Percentiles rank a stretch among this genome's conserved stretches.
Evolutionary conservation across 1,140 invertebrate genomes (phyloP).

Genomic region (Dryas iulia): DNA sequence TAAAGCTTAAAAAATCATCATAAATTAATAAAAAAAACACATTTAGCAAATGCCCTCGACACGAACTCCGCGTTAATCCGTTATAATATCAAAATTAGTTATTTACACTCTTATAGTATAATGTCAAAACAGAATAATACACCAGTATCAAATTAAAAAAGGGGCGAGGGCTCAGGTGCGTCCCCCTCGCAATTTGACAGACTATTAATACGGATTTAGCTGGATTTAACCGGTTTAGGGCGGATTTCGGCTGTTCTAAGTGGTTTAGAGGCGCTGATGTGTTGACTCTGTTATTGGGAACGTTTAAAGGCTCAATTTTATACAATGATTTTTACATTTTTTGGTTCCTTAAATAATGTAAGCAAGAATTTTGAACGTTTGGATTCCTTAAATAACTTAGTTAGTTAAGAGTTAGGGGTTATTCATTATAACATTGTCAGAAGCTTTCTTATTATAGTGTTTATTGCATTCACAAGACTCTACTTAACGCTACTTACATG

Average conservation of each 20-base stretch:
- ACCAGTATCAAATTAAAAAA: constrained; percentile 21
- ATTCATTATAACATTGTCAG: no score
- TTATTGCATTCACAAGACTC: no score
- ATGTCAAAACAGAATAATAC: constrained; percentile 18
- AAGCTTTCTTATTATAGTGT: constrained; percentile 3
- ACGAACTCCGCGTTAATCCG: background rate
- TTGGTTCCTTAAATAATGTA: no score
- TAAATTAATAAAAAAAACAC: background rate
- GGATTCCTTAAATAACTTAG: no score
- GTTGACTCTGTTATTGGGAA: constrained; percentile 33
- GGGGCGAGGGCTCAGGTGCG: constrained; percentile 50
- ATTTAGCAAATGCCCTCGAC: background rate
- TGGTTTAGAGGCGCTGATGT: constrained; percentile 50
- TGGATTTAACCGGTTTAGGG: constrained; percentile 57
- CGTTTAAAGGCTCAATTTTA: constrained; percentile 1
- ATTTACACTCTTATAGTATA: background rate
- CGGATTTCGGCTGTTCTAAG: constrained; percentile 54
- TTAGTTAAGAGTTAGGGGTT: no score
- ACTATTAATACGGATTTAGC: constrained; percentile 76
- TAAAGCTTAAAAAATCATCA: background rate
- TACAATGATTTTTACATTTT: background rate
- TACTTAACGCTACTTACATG: no score
- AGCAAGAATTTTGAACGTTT: no score
- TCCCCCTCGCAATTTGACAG: constrained; percentile 71
- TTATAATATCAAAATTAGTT: background rate